Evolutionary conservation across 2,113 vertebrate genomes (phyloP).

Genomic region (Spermophilus dauricus): DNA sequence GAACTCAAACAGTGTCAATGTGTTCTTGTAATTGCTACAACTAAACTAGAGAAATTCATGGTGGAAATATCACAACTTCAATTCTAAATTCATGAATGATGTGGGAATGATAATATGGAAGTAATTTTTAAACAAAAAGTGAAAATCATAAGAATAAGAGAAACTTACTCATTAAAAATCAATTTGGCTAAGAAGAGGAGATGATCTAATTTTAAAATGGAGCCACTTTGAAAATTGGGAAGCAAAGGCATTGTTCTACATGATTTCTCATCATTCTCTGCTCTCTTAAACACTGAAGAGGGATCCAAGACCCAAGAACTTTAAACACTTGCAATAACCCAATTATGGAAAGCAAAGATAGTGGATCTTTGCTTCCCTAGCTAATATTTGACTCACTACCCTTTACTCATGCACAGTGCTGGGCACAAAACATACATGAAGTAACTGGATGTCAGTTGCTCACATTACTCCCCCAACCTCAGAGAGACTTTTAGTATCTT

Average conservation of each 20-base stretch:
- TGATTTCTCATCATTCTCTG: background rate
- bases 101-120: background rate
- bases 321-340: background rate
- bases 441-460: background rate
- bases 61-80: background rate
- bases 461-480: background rate
- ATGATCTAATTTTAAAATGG: background rate
- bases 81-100: background rate
- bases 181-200: background rate
- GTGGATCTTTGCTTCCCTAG: background rate
- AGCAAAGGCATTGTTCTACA: background rate
- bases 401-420: background rate
- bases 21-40: background rate
- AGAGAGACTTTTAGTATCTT: background rate
- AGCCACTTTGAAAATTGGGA: background rate
- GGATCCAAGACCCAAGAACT: background rate
- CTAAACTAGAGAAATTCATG: background rate
- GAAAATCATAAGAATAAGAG: background rate
- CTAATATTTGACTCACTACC: background rate
- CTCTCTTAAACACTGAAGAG: background rate
- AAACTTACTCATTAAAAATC: slow-evolving; percentile 48
- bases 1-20: background rate
- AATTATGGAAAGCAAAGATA: background rate
- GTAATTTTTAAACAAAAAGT: background rate
- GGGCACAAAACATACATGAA: background rate